phyloP scores from a whole-genome alignment of 2,113 vertebrate species.

The Heptranchias perlo region DNA sequence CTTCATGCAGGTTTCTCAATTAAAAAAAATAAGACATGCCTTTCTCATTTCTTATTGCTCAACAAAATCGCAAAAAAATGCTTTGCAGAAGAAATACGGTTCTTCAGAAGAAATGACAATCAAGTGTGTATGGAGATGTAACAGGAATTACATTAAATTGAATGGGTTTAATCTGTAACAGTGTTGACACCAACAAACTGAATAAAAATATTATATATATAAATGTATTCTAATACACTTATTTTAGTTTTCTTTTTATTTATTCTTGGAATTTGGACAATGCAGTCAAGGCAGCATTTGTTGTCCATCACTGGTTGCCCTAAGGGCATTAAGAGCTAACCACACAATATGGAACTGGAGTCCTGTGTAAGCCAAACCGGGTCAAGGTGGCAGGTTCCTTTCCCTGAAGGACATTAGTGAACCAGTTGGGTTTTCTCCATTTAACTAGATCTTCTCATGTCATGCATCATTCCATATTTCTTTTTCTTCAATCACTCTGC shows the following conservation, averaged over 20 bases:
- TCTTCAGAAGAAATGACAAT: background rate
- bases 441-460: background rate
- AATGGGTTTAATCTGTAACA: background rate
- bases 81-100: background rate
- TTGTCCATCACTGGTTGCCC: background rate
- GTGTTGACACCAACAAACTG: no score
- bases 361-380: background rate
- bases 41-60: background rate
- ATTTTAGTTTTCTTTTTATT: background rate
- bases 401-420: background rate
- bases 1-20: background rate
- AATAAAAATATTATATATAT: no score
- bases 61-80: background rate
- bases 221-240: no score
- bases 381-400: background rate
- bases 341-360: background rate
- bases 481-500: background rate
- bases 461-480: background rate
- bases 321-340: background rate
- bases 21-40: background rate
- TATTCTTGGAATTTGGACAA: background rate
- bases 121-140: background rate
- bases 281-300: background rate
- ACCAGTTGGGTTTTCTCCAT: background rate
- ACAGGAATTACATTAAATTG: background rate